A percentile compares a stretch with the other conserved stretches of the same genome.
Evolutionary conservation across 2,888 invertebrate genomes (phyloP).

Genomic region (Stenichneumon culpator): DNA sequence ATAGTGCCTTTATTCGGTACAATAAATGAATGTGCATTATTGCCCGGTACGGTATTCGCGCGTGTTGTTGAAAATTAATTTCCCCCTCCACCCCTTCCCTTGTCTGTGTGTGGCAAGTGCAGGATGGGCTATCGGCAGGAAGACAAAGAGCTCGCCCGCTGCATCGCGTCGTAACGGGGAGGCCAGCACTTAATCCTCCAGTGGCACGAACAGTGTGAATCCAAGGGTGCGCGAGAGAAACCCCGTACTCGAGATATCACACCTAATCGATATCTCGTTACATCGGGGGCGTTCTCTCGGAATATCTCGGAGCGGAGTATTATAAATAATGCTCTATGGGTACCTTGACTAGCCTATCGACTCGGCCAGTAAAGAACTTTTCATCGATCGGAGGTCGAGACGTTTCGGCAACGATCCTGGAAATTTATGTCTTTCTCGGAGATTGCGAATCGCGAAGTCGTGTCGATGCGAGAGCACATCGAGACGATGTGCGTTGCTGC

Average conservation of each 20-base stretch:
- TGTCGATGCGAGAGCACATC: too few species aligned
- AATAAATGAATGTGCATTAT: neutral
- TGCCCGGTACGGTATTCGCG: neutral
- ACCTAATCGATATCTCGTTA: constrained; percentile 70
- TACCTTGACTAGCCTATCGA: neutral
- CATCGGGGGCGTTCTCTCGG: constrained; percentile 51
- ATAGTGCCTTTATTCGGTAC: constrained; percentile 11
- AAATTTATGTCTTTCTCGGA: neutral
- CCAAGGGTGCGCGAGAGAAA: constrained; percentile 47
- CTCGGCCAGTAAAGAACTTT: neutral
- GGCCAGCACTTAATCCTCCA: constrained; percentile 57
- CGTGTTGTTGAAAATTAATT: constrained; percentile 45
- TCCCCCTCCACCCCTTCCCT: constrained; percentile 4
- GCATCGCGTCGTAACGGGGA: constrained; percentile 47
- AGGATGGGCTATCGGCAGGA: constrained; percentile 34
- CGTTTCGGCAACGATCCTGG: neutral
- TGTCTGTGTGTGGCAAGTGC: neutral
- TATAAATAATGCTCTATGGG: constrained; percentile 2
- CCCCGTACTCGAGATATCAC: constrained; percentile 59
- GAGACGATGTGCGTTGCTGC: too few species aligned
- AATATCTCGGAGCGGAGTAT: constrained; percentile 17
- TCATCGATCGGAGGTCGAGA: neutral
- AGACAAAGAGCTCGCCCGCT: constrained; percentile 42
- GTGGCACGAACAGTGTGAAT: constrained; percentile 62
- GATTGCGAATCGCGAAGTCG: too few species aligned